Conservation (phyloP, 2,797 vertebrate species). For the Onychomys leucogaster region DNA sequence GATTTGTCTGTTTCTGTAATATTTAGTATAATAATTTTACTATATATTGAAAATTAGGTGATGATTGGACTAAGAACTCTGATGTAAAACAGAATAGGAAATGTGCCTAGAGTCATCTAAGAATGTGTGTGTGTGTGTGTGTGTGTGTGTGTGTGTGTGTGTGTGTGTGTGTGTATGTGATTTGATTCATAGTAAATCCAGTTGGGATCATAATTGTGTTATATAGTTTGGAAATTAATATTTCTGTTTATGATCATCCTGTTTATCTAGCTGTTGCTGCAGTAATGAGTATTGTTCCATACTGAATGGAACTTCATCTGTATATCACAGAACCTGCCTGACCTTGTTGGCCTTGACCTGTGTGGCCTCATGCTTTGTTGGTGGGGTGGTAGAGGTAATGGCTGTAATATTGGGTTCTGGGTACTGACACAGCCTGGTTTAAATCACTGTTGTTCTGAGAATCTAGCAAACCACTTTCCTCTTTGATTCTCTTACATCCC, state of each 20-base stretch:
- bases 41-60: conserved; percentile 42
- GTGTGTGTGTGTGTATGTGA: neutral
- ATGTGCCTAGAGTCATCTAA: neutral
- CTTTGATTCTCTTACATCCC: neutral
- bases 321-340: neutral
- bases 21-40: conserved; percentile 51
- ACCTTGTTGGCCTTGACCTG: neutral
- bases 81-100: neutral
- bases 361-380: neutral
- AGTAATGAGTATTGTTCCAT: neutral
- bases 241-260: neutral
- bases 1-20: neutral
- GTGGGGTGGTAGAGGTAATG: neutral
- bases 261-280: conserved; percentile 15
- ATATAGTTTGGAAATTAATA: conserved; percentile 19
- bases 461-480: neutral
- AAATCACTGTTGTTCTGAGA: neutral
- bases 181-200: neutral
- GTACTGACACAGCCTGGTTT: neutral
- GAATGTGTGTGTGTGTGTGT: neutral
- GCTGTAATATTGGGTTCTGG: neutral
- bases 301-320: neutral
- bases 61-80: neutral
- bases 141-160: neutral
- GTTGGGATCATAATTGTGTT: neutral